phyloP scores from a whole-genome alignment of 2,113 vertebrate genomes.

The Salvelinus sp. region DNA sequence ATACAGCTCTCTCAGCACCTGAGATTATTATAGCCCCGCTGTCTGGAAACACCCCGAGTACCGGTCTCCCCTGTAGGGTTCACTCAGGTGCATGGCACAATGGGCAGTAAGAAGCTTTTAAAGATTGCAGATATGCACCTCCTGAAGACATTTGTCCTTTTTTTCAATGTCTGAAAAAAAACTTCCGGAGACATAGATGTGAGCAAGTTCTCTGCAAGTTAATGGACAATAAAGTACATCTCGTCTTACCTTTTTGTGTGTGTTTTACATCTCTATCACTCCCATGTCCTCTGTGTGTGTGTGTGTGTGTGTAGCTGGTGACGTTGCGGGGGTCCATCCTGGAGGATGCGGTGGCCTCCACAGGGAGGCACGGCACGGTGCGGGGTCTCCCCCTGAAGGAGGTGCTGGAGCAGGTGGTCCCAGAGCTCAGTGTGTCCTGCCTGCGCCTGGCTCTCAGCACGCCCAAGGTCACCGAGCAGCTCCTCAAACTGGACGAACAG shows the following conservation, averaged over 20 bases:
- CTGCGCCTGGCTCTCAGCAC: slow-evolving; percentile 82
- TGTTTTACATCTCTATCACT: too few relatives aligned
- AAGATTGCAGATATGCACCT: too few relatives aligned
- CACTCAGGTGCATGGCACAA: too few relatives aligned
- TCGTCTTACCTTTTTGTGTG: too few relatives aligned
- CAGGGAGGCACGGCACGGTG: slow-evolving; percentile 80
- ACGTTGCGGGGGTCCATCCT: slow-evolving; percentile 87
- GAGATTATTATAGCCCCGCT: slow-evolving; percentile 42
- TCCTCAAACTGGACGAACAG: slow-evolving; percentile 93
- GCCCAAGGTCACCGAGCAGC: slow-evolving; percentile 88
- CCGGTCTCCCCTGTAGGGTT: too few relatives aligned
- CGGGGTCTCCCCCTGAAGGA: slow-evolving; percentile 87
- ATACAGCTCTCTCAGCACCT: slow-evolving; percentile 31
- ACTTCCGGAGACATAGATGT: too few relatives aligned
- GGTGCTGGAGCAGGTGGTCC: slow-evolving; percentile 84
- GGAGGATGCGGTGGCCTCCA: slow-evolving; percentile 84
- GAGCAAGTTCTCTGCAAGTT: too few relatives aligned
- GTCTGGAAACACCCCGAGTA: slow-evolving; percentile 10
- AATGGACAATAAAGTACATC: too few relatives aligned
- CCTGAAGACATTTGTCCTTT: too few relatives aligned
- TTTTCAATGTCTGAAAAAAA: too few relatives aligned
- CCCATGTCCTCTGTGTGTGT: too few relatives aligned
- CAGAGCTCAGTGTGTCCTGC: slow-evolving; percentile 85
- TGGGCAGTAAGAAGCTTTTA: too few relatives aligned
- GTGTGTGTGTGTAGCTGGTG: slow-evolving; percentile 72